A percentile compares a stretch with the other conserved stretches of the same genome.
phyloP scores from a whole-genome alignment of 2,113 vertebrate genomes.

The Solea senegalensis region DNA sequence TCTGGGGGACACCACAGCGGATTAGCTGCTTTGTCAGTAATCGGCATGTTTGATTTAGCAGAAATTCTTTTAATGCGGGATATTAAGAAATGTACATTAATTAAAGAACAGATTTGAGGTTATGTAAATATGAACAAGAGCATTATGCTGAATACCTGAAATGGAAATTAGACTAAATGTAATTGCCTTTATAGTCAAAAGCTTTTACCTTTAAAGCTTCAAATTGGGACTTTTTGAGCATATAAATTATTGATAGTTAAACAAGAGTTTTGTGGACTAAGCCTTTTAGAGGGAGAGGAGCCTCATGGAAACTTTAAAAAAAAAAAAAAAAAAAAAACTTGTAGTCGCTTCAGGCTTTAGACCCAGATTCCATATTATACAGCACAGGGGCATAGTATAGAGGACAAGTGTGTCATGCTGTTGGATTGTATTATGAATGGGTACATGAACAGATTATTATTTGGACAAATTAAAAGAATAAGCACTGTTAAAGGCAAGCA shows the following conservation, averaged over 20 bases:
- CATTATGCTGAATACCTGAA: conserved; percentile 43
- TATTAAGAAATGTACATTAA: conserved; percentile 24
- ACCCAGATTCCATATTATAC: background rate
- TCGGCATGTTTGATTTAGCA: too few species aligned
- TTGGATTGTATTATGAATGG: background rate
- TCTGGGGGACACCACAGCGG: too few species aligned
- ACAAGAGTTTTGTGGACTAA: conserved; percentile 46
- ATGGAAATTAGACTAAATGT: conserved; percentile 53
- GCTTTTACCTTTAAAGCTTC: conserved; percentile 59
- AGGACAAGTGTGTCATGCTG: background rate
- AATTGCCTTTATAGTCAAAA: conserved; percentile 62
- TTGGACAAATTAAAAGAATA: too few species aligned
- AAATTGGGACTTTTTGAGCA: conserved; percentile 46
- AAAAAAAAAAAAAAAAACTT: background rate
- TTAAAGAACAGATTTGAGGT: conserved; percentile 22
- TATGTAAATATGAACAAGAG: conserved; percentile 29
- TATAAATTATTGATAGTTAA: conserved; percentile 62
- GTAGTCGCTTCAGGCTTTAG: conserved; percentile 11
- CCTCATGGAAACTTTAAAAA: conserved; percentile 17
- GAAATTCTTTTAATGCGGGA: too few species aligned
- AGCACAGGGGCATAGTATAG: background rate
- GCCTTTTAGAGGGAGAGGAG: conserved; percentile 43
- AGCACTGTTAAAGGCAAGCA: too few species aligned
- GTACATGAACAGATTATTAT: too few species aligned
- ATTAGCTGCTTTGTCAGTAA: too few species aligned